Percentiles rank a stretch among this genome's conserved stretches.
Evolutionary conservation across 2,888 invertebrate genomes (phyloP).

Genomic region (Ferdinandea cuprea): DNA sequence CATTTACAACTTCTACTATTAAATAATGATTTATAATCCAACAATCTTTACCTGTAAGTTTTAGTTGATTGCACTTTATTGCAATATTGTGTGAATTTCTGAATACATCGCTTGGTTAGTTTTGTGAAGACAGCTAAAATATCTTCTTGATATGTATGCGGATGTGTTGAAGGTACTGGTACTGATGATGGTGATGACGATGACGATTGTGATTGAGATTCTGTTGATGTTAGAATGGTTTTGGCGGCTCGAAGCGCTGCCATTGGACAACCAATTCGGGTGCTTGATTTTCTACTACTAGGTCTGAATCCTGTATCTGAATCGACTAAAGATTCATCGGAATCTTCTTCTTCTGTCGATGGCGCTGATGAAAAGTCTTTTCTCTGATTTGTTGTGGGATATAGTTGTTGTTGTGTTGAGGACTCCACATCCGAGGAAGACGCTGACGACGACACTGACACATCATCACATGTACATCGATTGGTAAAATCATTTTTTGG

Average conservation of each 20-base stretch:
- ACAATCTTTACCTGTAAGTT: constrained; percentile 80
- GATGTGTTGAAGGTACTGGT: constrained; percentile 60
- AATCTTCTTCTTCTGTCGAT: constrained; percentile 37
- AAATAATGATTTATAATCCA: constrained; percentile 12
- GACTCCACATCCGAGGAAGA: constrained; percentile 37
- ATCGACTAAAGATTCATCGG: constrained; percentile 65
- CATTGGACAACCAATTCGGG: constrained; percentile 51
- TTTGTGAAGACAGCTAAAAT: constrained; percentile 80
- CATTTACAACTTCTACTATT: not conserved
- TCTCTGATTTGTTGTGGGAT: constrained; percentile 8
- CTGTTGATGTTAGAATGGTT: constrained; percentile 41
- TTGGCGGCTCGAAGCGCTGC: constrained; percentile 36
- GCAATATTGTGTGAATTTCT: constrained; percentile 76
- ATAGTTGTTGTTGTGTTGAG: constrained; percentile 29
- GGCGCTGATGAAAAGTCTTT: constrained; percentile 10
- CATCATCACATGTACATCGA: constrained; percentile 43
- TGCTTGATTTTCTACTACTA: constrained; percentile 53
- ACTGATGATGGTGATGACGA: constrained; percentile 56
- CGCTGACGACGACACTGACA: not conserved
- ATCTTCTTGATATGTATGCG: constrained; percentile 78
- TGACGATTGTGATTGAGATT: constrained; percentile 40
- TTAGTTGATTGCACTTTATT: constrained; percentile 78
- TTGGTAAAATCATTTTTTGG: constrained; percentile 42
- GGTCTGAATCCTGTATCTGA: constrained; percentile 61
- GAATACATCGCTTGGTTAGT: constrained; percentile 78